Percentiles rank a stretch among this genome's conserved stretches.
Conservation (phyloP, 2,888 invertebrate genomes). For the Bembecia ichneumoniformis region DNA sequence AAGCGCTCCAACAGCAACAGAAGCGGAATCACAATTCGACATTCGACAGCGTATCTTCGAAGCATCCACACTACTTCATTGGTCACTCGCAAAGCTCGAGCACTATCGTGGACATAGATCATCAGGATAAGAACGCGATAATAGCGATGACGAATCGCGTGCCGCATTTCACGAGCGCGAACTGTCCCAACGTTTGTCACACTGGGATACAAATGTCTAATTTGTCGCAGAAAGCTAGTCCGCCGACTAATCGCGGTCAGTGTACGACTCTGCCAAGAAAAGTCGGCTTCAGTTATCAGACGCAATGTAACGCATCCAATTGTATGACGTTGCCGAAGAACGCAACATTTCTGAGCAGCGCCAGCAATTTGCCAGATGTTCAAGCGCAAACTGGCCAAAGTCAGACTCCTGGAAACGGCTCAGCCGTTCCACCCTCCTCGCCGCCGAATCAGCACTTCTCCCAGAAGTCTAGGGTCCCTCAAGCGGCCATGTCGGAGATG, state of each 20-base stretch:
- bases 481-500: constrained; percentile 91
- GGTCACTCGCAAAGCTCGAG: constrained; percentile 85
- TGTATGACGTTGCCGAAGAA: constrained; percentile 77
- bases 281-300: constrained; percentile 61
- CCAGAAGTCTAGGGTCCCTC: constrained; percentile 76
- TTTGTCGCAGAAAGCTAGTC: constrained; percentile 56
- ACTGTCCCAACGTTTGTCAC: constrained; percentile 72
- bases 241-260: constrained; percentile 51
- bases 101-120: constrained; percentile 88
- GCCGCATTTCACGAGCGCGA: constrained; percentile 60
- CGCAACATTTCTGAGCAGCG: constrained; percentile 60
- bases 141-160: constrained; percentile 66
- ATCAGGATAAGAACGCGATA: constrained; percentile 76
- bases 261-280: constrained; percentile 65
- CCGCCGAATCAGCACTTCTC: constrained; percentile 55
- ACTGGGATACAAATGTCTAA: constrained; percentile 73
- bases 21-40: constrained; percentile 74
- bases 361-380: constrained; percentile 60
- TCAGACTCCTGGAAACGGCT: constrained; percentile 54
- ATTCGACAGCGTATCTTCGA: constrained; percentile 73
- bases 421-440: constrained; percentile 43
- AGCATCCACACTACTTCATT: constrained; percentile 85
- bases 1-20: constrained; percentile 79
- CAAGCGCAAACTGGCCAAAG: constrained; percentile 63
- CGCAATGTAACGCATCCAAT: constrained; percentile 58